phyloP scores from a whole-genome alignment of 2,113 vertebrate species.

The Poeciliopsis turrubarensis region DNA sequence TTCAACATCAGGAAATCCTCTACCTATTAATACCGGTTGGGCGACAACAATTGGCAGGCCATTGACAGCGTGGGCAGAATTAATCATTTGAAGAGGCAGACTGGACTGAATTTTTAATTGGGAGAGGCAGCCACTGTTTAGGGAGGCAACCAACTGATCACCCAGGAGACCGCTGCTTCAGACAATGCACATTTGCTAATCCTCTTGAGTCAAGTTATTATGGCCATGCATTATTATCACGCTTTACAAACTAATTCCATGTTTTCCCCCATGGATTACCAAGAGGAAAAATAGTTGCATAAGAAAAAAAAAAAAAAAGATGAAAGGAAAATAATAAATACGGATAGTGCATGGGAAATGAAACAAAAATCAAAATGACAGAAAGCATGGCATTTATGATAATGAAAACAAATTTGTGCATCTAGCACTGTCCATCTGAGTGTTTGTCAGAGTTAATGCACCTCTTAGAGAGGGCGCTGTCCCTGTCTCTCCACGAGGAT shows the following conservation, averaged over 20 bases:
- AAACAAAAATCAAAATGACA: conserved; percentile 59
- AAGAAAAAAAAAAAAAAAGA: conserved; percentile 49
- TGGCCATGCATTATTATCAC: conserved; percentile 81
- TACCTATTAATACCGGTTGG: conserved; percentile 78
- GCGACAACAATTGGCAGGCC: conserved; percentile 78
- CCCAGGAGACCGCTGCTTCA: conserved; percentile 76
- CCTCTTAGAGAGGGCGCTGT: conserved; percentile 27
- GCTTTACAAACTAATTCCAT: conserved; percentile 83
- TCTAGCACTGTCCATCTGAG: conserved; percentile 21
- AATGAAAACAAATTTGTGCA: conserved; percentile 27
- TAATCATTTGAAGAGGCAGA: conserved; percentile 77
- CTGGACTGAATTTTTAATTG: conserved; percentile 81
- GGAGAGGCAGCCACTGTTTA: conserved; percentile 79
- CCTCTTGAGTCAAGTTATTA: conserved; percentile 82
- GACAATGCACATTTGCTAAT: conserved; percentile 82
- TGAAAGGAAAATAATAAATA: conserved; percentile 52
- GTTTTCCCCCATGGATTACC: conserved; percentile 81
- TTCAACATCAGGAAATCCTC: conserved; percentile 77
- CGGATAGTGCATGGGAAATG: conserved; percentile 44
- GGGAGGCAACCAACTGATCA: conserved; percentile 79
- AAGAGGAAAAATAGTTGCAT: conserved; percentile 43
- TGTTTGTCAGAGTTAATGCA: conserved; percentile 27
- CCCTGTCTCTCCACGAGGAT: conserved; percentile 44
- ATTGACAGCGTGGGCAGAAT: conserved; percentile 77
- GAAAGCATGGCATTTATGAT: conserved; percentile 21